A percentile compares a stretch with the other conserved stretches of the same genome.
phyloP scores from a whole-genome alignment of 2,888 invertebrate species.

The Pyrrhosoma nymphula region DNA sequence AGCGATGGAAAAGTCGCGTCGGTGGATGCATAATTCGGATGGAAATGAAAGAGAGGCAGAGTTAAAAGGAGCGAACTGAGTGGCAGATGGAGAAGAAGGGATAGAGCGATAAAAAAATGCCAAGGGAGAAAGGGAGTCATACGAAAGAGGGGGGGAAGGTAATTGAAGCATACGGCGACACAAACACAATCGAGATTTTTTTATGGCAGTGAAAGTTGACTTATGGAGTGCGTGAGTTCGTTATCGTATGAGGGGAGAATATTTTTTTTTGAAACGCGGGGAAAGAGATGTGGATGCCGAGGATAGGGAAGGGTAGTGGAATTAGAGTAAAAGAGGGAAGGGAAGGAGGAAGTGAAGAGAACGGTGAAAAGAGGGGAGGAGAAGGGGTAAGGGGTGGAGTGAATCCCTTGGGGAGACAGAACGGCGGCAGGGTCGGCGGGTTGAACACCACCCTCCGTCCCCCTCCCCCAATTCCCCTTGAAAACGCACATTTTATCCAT shows the following conservation, averaged over 20 bases:
- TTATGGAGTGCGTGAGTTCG: background rate
- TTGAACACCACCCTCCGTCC: too few species aligned
- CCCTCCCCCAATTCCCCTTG: too few species aligned
- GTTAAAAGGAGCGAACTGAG: too few species aligned
- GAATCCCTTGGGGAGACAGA: too few species aligned
- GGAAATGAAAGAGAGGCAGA: too few species aligned
- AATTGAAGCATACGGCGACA: constrained; percentile 7
- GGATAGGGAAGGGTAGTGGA: too few species aligned
- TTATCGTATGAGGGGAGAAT: background rate
- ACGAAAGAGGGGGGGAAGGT: background rate
- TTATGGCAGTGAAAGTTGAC: too few species aligned
- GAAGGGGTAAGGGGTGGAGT: background rate
- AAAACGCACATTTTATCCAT: too few species aligned
- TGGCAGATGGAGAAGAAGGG: background rate
- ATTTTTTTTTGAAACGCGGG: background rate
- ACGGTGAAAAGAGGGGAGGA: background rate
- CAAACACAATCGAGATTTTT: background rate
- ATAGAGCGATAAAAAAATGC: background rate
- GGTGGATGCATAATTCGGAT: too few species aligned
- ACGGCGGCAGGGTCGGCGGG: too few species aligned
- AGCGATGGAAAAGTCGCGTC: too few species aligned
- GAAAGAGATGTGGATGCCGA: background rate
- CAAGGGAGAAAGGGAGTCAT: background rate
- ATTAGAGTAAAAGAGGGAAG: background rate
- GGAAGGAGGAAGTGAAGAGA: background rate